Evolutionary conservation across 1,140 invertebrate genomes (phyloP), one percentile per base, ranked within the genome.

Genomic region (Teleopsis dalmanni): DNA sequence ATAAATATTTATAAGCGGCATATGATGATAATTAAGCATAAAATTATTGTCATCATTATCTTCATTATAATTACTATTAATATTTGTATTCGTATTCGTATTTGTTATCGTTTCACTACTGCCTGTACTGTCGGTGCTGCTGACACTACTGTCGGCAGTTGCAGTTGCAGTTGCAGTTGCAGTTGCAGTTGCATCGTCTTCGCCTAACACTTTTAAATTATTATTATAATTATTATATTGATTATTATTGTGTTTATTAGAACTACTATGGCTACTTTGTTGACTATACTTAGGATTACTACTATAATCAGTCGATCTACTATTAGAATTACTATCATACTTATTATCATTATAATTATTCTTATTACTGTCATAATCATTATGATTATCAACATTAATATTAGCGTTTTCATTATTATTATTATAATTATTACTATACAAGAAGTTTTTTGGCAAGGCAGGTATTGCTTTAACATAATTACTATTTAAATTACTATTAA

Each of bases 381-480:
- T 29, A 3, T 45, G 34, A 34, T 47, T 42, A 46, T 41, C 43
- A 10, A 10, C 37, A 23, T 46, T 26, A 51, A 16, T 35, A 23
- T 44, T 19, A 35, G 11, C 42, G 23, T 51, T 35, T 40, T 46
- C 22, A 38, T 51, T 8, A 4, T 37, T 25, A 23, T 9, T 27
- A 3, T 45, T n/a, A 33, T 51, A 23, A 7, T 34, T 56, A 57
- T 66, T 64, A 59, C 58, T 63, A 58, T 66, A 64, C 59, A 66
- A 67, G 64, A 63, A 68, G 61, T 67, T 68, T 68, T 68, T 68
- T 68, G 65, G 65, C 65, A 68, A 68, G 65, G 65, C 65, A 67
- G 65, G 65, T 68, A 68, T 68, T 68, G 65, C 64, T 65, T 48
- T 50, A 54, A 37, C 13, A 51, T 53, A 34, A 55, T 51, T 52